Evolutionary conservation across 2,888 invertebrate species (phyloP).

Genomic region (Neocrepidodera transversa): DNA sequence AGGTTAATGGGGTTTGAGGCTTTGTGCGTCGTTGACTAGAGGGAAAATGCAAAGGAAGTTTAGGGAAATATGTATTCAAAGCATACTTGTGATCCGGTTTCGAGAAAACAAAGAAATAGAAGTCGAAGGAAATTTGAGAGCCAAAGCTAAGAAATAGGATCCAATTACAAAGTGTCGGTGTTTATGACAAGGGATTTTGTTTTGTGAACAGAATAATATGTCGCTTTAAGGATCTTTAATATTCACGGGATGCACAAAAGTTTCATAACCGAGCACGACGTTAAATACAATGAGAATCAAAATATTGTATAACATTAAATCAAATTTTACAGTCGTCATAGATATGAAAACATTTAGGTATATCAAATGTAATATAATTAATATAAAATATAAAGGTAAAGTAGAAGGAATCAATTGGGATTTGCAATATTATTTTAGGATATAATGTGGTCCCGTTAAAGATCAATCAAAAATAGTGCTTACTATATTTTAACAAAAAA

Average conservation of each 20-base stretch:
- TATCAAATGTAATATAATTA: no score
- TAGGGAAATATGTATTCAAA: constrained; percentile 24
- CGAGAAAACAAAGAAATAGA: constrained; percentile 34
- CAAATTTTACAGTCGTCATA: no score
- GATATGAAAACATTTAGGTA: no score
- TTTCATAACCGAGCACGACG: no score
- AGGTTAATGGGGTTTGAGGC: background rate
- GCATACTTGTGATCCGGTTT: constrained; percentile 27
- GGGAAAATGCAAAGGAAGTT: constrained; percentile 22
- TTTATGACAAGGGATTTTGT: constrained; percentile 24
- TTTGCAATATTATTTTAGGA: no score
- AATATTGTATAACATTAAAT: no score
- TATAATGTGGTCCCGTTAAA: no score
- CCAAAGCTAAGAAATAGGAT: constrained; percentile 18
- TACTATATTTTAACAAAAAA: no score
- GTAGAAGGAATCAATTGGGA: no score
- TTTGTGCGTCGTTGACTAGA: background rate
- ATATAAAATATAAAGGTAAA: no score
- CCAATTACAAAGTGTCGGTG: constrained; percentile 28
- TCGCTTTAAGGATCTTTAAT: background rate
- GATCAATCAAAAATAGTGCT: no score
- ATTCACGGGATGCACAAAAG: background rate
- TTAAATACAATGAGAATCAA: no score
- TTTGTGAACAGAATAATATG: constrained; percentile 16
- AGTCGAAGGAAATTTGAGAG: constrained; percentile 29